phyloP scores from a whole-genome alignment of 2,888 invertebrate species.

The Liposcelis brunnea region DNA sequence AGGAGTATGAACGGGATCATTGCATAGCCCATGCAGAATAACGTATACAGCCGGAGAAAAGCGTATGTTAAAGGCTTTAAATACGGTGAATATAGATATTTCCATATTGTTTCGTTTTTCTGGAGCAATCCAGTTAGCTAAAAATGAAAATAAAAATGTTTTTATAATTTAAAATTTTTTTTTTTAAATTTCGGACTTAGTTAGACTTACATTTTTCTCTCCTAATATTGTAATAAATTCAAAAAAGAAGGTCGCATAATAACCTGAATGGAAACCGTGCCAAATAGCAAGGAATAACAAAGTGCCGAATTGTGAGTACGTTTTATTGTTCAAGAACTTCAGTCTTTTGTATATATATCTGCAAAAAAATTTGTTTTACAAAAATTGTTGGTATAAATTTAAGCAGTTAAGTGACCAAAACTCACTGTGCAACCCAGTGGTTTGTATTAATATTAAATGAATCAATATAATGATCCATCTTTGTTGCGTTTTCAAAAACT shows the following conservation, averaged over 20 bases:
- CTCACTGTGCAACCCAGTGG: conserved; percentile 70
- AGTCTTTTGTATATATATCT: conserved; percentile 83
- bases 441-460: conserved; percentile 96
- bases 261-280: conserved; percentile 92
- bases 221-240: conserved; percentile 76
- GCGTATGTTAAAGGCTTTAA: conserved; percentile 34
- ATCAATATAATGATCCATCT: conserved; percentile 71
- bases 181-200: background rate
- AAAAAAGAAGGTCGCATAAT: conserved; percentile 80
- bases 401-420: conserved; percentile 11
- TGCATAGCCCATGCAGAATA: conserved; percentile 71
- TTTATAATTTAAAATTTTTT: background rate
- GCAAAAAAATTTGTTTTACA: conserved; percentile 14
- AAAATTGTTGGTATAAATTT: background rate
- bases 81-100: background rate
- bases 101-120: conserved; percentile 26
- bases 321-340: conserved; percentile 64
- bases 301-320: conserved; percentile 64
- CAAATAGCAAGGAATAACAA: conserved; percentile 80
- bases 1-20: conserved; percentile 56
- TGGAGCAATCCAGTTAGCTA: conserved; percentile 37
- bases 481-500: conserved; percentile 64
- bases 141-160: conserved; percentile 20
- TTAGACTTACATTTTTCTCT: conserved; percentile 59
- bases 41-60: conserved; percentile 51